Conservation (phyloP, 2,888 invertebrate genomes). For the Dryomyza anilis region DNA sequence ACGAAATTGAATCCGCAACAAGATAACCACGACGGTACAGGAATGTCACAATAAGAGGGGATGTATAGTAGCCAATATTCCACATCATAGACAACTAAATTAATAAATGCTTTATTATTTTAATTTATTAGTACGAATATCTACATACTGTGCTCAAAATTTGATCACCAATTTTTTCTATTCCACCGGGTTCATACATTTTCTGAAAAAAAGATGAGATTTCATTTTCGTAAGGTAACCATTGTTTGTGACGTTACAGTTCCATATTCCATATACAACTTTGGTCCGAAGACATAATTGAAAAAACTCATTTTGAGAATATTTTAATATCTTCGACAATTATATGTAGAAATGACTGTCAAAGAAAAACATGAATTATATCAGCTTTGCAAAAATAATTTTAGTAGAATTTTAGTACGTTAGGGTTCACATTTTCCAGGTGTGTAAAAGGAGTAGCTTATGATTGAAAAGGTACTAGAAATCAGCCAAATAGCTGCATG, state of each 20-base stretch:
- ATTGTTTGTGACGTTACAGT: constrained; percentile 66
- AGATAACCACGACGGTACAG: constrained; percentile 73
- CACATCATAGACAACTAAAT: constrained; percentile 69
- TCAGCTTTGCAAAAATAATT: no score
- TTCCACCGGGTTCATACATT: constrained; percentile 70
- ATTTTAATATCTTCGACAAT: no score
- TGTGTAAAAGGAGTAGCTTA: no score
- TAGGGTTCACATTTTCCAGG: no score
- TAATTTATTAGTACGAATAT: no score
- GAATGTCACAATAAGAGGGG: constrained; percentile 75
- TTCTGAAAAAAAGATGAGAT: constrained; percentile 61
- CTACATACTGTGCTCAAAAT: constrained; percentile 64
- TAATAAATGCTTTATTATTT: no score
- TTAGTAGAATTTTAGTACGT: no score
- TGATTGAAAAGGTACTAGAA: no score
- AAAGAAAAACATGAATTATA: no score
- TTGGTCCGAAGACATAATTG: constrained; percentile 73
- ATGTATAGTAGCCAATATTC: constrained; percentile 74
- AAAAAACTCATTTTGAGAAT: constrained; percentile 58
- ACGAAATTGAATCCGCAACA: constrained; percentile 64
- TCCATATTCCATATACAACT: constrained; percentile 73
- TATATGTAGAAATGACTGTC: no score
- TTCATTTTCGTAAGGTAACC: neutral
- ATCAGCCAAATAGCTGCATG: no score
- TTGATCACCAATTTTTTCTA: constrained; percentile 77